Evolutionary conservation across 2,797 vertebrate genomes (phyloP), one percentile per base, ranked within the genome.

Genomic region (Propithecus perrieri): DNA sequence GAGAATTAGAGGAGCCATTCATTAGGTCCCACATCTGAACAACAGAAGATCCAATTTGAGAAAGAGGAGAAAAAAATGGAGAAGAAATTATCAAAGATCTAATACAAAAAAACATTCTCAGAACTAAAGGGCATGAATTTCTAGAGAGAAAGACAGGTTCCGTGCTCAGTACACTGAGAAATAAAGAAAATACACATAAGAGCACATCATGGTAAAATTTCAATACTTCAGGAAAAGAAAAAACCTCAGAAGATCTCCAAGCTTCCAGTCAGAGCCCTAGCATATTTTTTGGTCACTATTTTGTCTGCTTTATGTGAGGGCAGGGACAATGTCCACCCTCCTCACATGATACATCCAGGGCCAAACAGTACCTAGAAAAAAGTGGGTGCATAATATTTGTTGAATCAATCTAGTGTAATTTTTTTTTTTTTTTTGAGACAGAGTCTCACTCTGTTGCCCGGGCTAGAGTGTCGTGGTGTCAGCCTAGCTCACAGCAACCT

Each of bases 61-160:
- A 63, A 2, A 59, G 12, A 75, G 55, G 48, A 74, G 26, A 0
- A 1, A 26, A 63, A 78, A 74, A 61, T 38, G 75, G 59, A 69
- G 43, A 65, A 86, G 71, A 94, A 59, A 89, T 81, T 13, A 75
- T 33, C 30, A 84, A 92, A 91, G 24, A 90, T 65, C 33, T 88
- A 72, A 91, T 17, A 48, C 61, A 89, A 93, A 89, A 61, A 84
- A 35, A 81, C 30, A 55, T 74, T 75, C 61, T 96, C 65, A 95
- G 65, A 72, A 55, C 67, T 71, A 63, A 80, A 61, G n/a, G 28
- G 18, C 61, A n/a, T 26, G 8, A 65, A 9, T 50, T 79, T 22
- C 79, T 65, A 89, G 65, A 41, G 26, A 80, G 61, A 67, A 33
- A 59, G 38, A 48, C 13, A 63, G 33, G 38, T 76, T 93, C n/a